A percentile compares a stretch with the other conserved stretches of the same genome.
These are phyloP conservation scores for Labrus mixtus DNA, from an alignment of 2,113 vertebrate genomes.

Conservation along the genomic window DNA sequence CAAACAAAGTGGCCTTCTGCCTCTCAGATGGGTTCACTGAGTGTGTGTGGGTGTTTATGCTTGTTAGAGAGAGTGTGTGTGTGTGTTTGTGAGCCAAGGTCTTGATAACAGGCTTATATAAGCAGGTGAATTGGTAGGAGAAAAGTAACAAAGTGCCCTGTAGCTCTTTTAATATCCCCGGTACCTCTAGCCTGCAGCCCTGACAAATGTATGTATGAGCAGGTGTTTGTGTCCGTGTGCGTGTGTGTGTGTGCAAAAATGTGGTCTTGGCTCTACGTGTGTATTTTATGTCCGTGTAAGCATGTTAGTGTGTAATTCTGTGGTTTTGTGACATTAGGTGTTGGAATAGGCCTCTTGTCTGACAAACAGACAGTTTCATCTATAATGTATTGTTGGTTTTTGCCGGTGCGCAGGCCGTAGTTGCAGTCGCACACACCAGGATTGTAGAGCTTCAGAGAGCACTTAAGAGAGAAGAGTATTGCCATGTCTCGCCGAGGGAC, in stretches of 20 bases:
- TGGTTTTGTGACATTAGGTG: slow-evolving; percentile 50
- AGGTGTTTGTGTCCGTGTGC: not conserved
- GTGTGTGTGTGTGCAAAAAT: not conserved
- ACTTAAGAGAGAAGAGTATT: slow-evolving; percentile 70
- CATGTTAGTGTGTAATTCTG: slow-evolving; percentile 10
- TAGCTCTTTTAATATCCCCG: slow-evolving; percentile 58
- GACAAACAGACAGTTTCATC: slow-evolving; percentile 72
- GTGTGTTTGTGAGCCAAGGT: slow-evolving; percentile 33
- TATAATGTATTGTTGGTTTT: slow-evolving; percentile 75
- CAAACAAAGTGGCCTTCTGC: slow-evolving; percentile 51
- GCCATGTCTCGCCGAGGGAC: slow-evolving; percentile 42
- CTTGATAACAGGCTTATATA: slow-evolving; percentile 71
- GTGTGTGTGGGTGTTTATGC: slow-evolving; percentile 15
- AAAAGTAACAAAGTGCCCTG: slow-evolving; percentile 55
- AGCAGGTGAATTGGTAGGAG: slow-evolving; percentile 59
- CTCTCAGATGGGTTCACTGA: slow-evolving; percentile 32
- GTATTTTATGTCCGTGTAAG: not conserved
- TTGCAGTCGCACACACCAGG: slow-evolving; percentile 1
- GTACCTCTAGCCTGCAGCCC: slow-evolving; percentile 15
- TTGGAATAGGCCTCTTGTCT: slow-evolving; percentile 44
- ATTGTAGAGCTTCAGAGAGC: slow-evolving; percentile 62
- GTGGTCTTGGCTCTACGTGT: not conserved
- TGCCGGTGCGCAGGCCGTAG: slow-evolving; percentile 8
- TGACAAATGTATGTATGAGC: slow-evolving; percentile 6
- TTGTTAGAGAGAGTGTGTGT: not conserved